Base-by-base conservation (phyloP, 2,888 invertebrate genomes). In the Vannuccia rotundouncinata region DNA sequence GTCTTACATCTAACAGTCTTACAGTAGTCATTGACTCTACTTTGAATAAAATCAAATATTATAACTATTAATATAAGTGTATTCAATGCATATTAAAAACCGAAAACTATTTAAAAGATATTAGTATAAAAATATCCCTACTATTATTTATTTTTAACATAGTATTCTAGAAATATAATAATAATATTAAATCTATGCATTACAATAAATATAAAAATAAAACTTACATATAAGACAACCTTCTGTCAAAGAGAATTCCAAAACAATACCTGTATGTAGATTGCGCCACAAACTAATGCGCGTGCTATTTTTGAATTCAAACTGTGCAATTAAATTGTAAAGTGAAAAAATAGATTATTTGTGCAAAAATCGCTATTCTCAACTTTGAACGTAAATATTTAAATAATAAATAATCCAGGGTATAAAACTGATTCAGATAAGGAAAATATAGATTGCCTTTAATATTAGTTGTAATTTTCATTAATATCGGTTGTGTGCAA, bases 311-410 rank as follows among this genome's bases (percentile, higher is more conserved):
- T 66, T 66, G 66, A 66, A 66, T 66, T 66, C 22, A 66, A 66
- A 66, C 66, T 66, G 66, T 66, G 66, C 66, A 66, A 66, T 66
- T 66, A 66, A n/a, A n/a, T n/a, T n/a, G n/a, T n/a, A n/a, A n/a
- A n/a, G n/a, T n/a, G n/a, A n/a, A n/a, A n/a, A n/a, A n/a, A n/a
- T n/a, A 66, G 22, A 13, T 22, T 5, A 13, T 27, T 66, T 5
- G 66, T 5, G 22, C 66, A 66, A 66, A 66, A 66, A 66, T 66
- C 66, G 66, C 66, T 22, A 66, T 66, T 66, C 66, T 66, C 66
- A 66, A 66, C 66, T 66, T 66, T 66, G 66, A 66, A 66, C 66
- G 22, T 66, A 5, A 66, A 66, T 66, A 66, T n/a, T 66, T 66
- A 5, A n/a, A 66, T 66, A 66, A 66, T 66, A 66, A 66, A 22